Evolutionary conservation across 2,888 invertebrate species (phyloP).

Genomic region (Parasteatoda lunata): DNA sequence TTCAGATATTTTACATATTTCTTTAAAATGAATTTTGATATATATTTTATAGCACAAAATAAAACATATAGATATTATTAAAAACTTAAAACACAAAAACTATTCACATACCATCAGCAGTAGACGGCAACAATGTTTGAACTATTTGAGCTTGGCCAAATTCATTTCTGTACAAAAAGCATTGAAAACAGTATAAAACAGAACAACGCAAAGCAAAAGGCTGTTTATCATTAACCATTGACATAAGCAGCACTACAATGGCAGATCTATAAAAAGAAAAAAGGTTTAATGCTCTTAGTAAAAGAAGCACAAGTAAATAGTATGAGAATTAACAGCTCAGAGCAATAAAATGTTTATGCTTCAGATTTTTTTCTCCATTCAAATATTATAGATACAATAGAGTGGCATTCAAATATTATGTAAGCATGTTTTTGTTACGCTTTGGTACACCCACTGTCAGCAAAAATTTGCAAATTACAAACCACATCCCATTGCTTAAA

Average conservation of each 20-base stretch:
- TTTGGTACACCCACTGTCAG: no score
- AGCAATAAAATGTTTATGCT: no score
- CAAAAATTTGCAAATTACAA: no score
- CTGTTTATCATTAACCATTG: conserved; percentile 99
- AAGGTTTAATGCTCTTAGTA: not conserved
- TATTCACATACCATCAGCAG: conserved; percentile 80
- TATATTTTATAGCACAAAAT: not conserved
- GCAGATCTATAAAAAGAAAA: conserved; percentile 81
- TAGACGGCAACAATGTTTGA: conserved; percentile 91
- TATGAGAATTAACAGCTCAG: no score
- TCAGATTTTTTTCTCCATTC: no score
- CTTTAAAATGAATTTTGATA: no score
- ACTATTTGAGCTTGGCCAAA: conserved; percentile 90
- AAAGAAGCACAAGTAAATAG: no score
- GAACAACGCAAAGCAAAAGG: conserved; percentile 91
- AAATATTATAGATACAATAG: no score
- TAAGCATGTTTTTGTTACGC: no score
- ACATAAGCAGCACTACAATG: conserved; percentile 94
- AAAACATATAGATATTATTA: not conserved
- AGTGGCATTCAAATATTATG: no score
- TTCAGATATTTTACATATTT: no score
- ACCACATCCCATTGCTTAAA: no score
- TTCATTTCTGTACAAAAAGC: conserved; percentile 94
- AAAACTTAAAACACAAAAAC: not conserved
- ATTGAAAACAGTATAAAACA: conserved; percentile 97